Base-by-base conservation (phyloP, 2,888 invertebrate genomes). In the Gymnosoma rotundatum region DNA sequence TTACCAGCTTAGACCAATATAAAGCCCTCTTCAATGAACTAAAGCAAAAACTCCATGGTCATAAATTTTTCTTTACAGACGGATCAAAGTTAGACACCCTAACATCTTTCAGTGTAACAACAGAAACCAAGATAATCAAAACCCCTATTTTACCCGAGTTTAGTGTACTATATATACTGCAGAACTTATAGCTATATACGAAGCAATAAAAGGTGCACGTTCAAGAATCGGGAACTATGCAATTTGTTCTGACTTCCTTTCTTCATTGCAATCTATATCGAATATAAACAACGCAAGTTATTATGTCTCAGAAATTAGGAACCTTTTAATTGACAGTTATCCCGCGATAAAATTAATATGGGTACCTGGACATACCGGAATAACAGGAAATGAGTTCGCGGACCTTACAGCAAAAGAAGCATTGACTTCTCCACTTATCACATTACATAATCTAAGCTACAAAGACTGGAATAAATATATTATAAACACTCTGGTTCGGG, bases 241-340 rank as follows among this genome's bases (percentile, higher is more conserved):
- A 8, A 66, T 32, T 32, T 66, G 66, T 18, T 32, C n/a, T 25
- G 25, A 50, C 7, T 66, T 50, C 18, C 66, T 66, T 20, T 52
- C 66, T 5, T n/a, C 18, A 18, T 10, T 66, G 10, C 6, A 54
- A 69, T 20, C 67, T 14, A 58, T 70, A 14, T n/a, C 9, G 16
- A 45, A 70, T 45, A 25, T 70, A 42, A 45, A 42, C 21, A 70
- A 58, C 9, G 6, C 8, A 2, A 7, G 45, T 12, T 14, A 58
- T 12, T 70, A 70, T 20, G 18, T 45, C 0, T 45, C 56, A 4
- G 25, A 32, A 20, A 70, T 70, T n/a, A 45, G 70, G 14, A 69
- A 69, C 25, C 1, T 48, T n/a, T 25, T 32, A 32, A 48, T 48
- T 25, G 16, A 16, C 6, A 48, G 14, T n/a, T n/a, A n/a, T n/a